phyloP scores from a whole-genome alignment of 2,888 invertebrate species.

The Calliopum simillimum region DNA sequence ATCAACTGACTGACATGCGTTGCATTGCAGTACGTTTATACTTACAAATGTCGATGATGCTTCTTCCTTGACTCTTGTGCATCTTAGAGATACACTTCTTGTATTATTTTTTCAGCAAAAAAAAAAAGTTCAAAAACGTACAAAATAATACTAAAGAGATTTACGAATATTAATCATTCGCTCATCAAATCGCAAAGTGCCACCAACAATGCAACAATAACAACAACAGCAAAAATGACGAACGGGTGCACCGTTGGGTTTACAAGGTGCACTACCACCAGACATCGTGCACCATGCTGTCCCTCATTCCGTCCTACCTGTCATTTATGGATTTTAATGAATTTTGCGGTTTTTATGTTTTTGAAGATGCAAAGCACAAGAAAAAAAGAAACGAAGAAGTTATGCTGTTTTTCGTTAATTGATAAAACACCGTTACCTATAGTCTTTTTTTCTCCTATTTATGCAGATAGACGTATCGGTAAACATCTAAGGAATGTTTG shows the following conservation, averaged over 20 bases:
- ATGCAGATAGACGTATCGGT: background rate
- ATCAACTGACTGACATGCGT: constrained; percentile 47
- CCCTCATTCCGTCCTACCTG: constrained; percentile 27
- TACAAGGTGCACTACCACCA: constrained; percentile 25
- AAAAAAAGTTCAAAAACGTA: background rate
- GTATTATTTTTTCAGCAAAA: too few species aligned
- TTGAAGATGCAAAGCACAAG: constrained; percentile 28
- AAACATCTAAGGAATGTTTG: too few species aligned
- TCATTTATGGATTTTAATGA: constrained; percentile 32
- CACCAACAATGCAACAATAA: constrained; percentile 53
- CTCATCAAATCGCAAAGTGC: constrained; percentile 50
- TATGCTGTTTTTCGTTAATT: background rate
- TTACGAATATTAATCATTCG: constrained; percentile 58
- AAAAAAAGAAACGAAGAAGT: too few species aligned
- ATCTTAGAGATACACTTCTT: constrained; percentile 10
- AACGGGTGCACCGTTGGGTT: constrained; percentile 39
- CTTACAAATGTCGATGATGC: constrained; percentile 52
- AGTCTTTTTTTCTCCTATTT: background rate
- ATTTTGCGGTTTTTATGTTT: constrained; percentile 33
- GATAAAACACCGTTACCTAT: background rate
- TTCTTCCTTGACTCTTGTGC: constrained; percentile 42
- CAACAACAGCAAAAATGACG: background rate
- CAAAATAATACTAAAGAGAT: constrained; percentile 22
- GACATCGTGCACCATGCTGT: constrained; percentile 14
- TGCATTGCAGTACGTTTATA: background rate